Evolutionary conservation across 2,113 vertebrate genomes (phyloP), one percentile per base, ranked within the genome.

Genomic region (Egretta garzetta): DNA sequence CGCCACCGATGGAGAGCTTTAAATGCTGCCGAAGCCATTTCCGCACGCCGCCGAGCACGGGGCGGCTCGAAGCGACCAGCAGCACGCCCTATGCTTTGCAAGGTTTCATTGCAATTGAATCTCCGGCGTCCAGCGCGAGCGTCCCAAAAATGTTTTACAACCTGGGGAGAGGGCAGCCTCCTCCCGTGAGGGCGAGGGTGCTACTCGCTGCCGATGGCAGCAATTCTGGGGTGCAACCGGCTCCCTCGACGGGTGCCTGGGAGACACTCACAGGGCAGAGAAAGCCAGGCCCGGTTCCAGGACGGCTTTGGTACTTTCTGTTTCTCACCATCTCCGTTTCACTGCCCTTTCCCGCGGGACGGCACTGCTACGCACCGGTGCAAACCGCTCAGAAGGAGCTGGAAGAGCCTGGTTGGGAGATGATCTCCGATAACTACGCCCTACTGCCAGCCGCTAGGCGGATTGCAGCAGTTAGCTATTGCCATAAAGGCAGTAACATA

Each of bases 11-110:
- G 9, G 64, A 21, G 26, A 49, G 39, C 22, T 24, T 14, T 14
- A 7, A 63, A 55, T 0, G 15, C 55, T 33, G 37, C 66, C 18
- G 2, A 21, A 15, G 56, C 23, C 3, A 3, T 15, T 10, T 14
- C 47, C 33, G 14, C 23, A 6, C 0, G 10, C 43, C 7, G 45
- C 59, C 15, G n/a, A n/a, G 12, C 0, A 6, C 2, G 1, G 22
- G 52, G 77, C 50, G 53, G 88, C n/a, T 83, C 45, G 13, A 13
- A 28, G 30, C 3, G 1, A 30, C 41, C 43, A 58, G 20, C 39
- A 16, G 27, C 0, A 63, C n/a, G n/a, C 63, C 6, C 66, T 5
- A 6, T 10, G 1, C 53, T 26, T 20, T 3, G 41, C 1, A 8
- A 39, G 55, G 30, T 55, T 62, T 70, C 16, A 60, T 41, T 60